A percentile compares a stretch with the other conserved stretches of the same genome.
Conservation (phyloP, 2,797 vertebrate genomes). For the Ctenosaura bakeri region DNA sequence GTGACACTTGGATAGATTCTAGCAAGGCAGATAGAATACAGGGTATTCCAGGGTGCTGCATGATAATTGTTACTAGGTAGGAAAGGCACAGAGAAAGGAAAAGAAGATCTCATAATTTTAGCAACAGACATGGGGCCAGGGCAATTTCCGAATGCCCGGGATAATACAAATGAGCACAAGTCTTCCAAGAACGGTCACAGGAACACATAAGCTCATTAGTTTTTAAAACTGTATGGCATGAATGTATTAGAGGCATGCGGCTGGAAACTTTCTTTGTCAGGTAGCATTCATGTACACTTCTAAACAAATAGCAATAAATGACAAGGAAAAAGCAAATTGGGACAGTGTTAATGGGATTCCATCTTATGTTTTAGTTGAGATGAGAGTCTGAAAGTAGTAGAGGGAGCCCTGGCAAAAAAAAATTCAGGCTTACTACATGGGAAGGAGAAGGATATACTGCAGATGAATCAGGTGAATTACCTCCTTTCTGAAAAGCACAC, state of each 20-base stretch:
- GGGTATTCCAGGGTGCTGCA: neutral
- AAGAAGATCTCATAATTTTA: neutral
- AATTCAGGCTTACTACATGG: neutral
- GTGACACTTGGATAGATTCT: neutral
- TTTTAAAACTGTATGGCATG: conserved; percentile 8
- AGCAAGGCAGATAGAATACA: neutral
- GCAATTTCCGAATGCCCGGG: neutral
- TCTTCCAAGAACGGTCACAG: conserved; percentile 12
- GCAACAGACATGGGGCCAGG: neutral
- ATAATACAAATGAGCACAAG: neutral
- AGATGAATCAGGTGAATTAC: neutral
- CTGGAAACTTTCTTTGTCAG: neutral
- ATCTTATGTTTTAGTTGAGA: neutral
- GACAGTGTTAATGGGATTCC: neutral
- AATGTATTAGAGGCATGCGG: neutral
- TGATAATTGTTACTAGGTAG: neutral
- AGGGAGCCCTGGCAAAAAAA: neutral
- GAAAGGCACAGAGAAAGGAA: neutral
- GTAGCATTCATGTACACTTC: neutral
- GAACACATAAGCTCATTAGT: conserved; percentile 12
- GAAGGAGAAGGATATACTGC: neutral
- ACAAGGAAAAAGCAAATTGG: neutral
- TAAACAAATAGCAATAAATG: neutral
- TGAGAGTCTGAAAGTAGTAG: neutral
- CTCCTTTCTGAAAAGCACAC: neutral